Percentiles rank a stretch among this genome's conserved stretches.
phyloP scores from a whole-genome alignment of 2,113 vertebrate species.

The Engraulis encrasicolus region DNA sequence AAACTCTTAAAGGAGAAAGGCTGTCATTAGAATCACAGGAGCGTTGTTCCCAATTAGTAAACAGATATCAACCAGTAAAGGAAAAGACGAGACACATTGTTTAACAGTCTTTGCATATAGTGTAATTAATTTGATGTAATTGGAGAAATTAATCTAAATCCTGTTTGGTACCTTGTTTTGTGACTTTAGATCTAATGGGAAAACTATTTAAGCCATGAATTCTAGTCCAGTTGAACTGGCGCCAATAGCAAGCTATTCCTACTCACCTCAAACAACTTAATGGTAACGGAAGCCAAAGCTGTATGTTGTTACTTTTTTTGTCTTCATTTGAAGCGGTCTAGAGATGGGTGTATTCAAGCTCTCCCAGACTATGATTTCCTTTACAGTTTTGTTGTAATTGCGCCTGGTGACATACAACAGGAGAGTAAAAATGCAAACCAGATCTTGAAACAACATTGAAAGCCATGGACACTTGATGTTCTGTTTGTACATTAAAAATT shows the following conservation, averaged over 20 bases:
- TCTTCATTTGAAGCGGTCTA: constrained; percentile 85
- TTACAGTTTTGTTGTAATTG: constrained; percentile 76
- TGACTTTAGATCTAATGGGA: constrained; percentile 63
- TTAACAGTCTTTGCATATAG: neutral
- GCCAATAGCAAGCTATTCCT: constrained; percentile 83
- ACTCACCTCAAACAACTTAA: constrained; percentile 92
- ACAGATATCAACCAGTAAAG: neutral
- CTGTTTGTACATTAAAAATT: constrained; percentile 94
- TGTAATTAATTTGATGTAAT: neutral
- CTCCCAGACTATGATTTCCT: constrained; percentile 81
- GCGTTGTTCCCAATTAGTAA: neutral
- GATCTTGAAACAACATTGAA: constrained; percentile 89
- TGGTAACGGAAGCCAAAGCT: constrained; percentile 99
- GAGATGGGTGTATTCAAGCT: constrained; percentile 83
- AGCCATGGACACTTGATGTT: constrained; percentile 97
- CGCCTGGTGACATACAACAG: constrained; percentile 81
- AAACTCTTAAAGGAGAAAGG: too few species aligned
- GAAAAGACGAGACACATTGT: neutral
- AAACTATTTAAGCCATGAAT: constrained; percentile 61
- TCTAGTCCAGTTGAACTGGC: constrained; percentile 89
- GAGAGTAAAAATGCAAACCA: constrained; percentile 84
- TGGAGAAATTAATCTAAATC: neutral
- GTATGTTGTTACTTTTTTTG: constrained; percentile 84
- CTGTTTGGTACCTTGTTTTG: constrained; percentile 51
- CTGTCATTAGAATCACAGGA: too few species aligned